These are phyloP conservation scores for Aurelia sp. DNA, from an alignment of 30 jellyfish, hydroid and myxozoan genomes.

Conservation along the genomic window DNA sequence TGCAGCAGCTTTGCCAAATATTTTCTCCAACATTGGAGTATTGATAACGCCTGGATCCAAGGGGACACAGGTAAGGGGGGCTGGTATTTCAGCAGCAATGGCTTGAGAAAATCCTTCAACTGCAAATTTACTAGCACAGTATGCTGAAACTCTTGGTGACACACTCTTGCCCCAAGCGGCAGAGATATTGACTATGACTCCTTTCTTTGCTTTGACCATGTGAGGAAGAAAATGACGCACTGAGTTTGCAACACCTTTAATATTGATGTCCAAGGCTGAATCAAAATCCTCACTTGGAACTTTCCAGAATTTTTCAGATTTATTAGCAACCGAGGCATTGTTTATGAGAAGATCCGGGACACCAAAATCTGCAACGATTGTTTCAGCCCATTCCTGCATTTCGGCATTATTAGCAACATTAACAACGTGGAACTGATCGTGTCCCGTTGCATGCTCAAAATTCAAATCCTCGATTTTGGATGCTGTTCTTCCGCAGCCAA, in stretches of 20 bases:
- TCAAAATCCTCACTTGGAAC: constrained; percentile 65
- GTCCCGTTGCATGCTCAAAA: constrained; percentile 12
- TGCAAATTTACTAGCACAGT: constrained; percentile 78
- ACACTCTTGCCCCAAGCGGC: constrained; percentile 79
- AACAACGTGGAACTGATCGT: constrained; percentile 45
- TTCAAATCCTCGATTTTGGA: constrained; percentile 48
- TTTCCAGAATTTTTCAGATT: constrained; percentile 55
- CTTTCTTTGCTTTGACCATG: constrained; percentile 71
- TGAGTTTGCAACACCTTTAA: constrained; percentile 63
- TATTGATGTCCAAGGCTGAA: constrained; percentile 56
- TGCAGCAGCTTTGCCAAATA: constrained; percentile 72
- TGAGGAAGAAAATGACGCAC: constrained; percentile 64
- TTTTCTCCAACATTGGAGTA: constrained; percentile 75
- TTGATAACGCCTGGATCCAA: constrained; percentile 83
- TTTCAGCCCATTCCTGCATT: constrained; percentile 62
- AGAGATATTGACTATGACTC: constrained; percentile 64
- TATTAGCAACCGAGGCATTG: constrained; percentile 67
- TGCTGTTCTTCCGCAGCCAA: constrained; percentile 78
- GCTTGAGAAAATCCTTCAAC: constrained; percentile 78
- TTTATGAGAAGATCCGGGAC: constrained; percentile 69
- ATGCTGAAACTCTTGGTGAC: constrained; percentile 68
- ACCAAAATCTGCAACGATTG: constrained; percentile 35
- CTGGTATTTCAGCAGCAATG: constrained; percentile 81
- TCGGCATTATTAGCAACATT: constrained; percentile 32
- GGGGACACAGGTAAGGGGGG: constrained; percentile 78